These are phyloP conservation scores for Characodon lateralis DNA, from an alignment of 2,797 vertebrate genomes.

Conservation along the genomic window DNA sequence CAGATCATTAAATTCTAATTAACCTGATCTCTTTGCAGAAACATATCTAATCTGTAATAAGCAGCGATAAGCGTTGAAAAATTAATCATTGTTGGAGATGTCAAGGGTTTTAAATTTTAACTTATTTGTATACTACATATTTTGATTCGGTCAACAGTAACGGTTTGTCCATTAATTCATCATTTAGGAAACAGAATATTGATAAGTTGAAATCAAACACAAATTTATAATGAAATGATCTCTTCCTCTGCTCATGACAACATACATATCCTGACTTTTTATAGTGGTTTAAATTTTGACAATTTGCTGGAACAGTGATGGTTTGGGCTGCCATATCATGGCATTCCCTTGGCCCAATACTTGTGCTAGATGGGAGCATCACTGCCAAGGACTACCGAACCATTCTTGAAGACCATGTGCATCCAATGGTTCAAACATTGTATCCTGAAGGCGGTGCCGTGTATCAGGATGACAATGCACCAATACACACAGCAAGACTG, in stretches of 20 bases:
- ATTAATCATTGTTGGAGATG: background rate
- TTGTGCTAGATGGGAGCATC: too few relatives aligned
- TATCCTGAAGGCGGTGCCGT: too few relatives aligned
- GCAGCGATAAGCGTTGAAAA: background rate
- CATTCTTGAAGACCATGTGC: too few relatives aligned
- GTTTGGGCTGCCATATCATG: too few relatives aligned
- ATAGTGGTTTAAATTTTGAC: background rate
- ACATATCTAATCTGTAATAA: background rate
- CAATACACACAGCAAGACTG: too few relatives aligned
- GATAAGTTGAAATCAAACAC: background rate
- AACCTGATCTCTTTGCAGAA: background rate
- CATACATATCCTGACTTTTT: background rate
- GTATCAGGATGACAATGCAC: too few relatives aligned
- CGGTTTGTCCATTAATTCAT: background rate
- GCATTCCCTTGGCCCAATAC: too few relatives aligned
- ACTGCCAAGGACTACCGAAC: too few relatives aligned
- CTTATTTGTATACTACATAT: background rate
- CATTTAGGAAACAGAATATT: background rate
- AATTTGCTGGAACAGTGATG: too few relatives aligned
- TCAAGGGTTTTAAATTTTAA: background rate
- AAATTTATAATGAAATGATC: background rate
- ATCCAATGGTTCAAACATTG: too few relatives aligned
- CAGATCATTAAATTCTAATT: constrained; percentile 9
- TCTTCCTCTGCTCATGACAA: background rate
- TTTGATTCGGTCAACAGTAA: background rate